Evolutionary conservation across 2,797 vertebrate species (phyloP).

Genomic region (Argentina silus): DNA sequence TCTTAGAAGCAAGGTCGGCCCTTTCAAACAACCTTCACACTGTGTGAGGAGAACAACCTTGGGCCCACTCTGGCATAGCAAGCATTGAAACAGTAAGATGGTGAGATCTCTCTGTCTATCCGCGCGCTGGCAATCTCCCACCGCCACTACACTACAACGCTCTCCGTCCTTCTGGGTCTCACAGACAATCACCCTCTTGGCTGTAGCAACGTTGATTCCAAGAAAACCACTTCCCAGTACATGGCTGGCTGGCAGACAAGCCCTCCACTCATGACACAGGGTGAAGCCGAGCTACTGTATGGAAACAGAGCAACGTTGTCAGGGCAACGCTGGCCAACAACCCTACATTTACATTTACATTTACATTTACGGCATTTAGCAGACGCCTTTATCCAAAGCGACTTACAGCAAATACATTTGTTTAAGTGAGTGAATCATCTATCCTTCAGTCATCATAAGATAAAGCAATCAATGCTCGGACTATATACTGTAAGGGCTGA

Average conservation of each 20-base stretch:
- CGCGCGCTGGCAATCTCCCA: background rate
- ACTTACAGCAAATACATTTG: too few species aligned
- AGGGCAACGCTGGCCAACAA: background rate
- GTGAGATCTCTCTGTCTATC: background rate
- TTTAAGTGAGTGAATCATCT: too few species aligned
- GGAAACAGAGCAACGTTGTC: slow-evolving; percentile 15
- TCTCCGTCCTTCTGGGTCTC: background rate
- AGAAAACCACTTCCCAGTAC: slow-evolving; percentile 6
- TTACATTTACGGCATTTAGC: too few species aligned
- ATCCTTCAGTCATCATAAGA: too few species aligned
- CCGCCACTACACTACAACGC: background rate
- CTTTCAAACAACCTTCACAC: background rate
- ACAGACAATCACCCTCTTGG: background rate
- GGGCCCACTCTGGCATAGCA: background rate
- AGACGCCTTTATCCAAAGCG: too few species aligned
- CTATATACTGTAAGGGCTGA: background rate
- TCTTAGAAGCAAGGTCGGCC: background rate
- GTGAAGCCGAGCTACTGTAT: slow-evolving; percentile 6
- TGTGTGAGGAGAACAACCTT: background rate
- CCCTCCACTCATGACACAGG: background rate
- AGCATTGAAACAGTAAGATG: background rate
- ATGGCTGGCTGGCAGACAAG: background rate
- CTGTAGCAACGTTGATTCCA: background rate
- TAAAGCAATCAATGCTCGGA: background rate
- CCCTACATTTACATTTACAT: too few species aligned